Conservation (phyloP, 2,888 invertebrate genomes). For the Tholera decimalis region DNA sequence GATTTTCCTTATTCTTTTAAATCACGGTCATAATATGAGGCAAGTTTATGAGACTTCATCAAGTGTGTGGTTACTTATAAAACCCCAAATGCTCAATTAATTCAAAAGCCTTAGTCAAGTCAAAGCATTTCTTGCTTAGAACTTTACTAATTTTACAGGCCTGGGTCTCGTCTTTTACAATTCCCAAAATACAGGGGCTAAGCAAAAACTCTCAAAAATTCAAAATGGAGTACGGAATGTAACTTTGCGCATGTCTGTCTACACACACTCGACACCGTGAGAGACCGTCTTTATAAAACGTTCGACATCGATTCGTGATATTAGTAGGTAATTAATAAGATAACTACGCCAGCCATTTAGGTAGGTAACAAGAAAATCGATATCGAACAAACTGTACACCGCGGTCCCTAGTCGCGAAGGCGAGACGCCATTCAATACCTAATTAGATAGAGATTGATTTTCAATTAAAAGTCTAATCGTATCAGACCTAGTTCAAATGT, state of each 20-base stretch:
- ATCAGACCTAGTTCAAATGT: neutral
- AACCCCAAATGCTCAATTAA: neutral
- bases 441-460: neutral
- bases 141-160: neutral
- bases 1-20: slow-evolving; percentile 29
- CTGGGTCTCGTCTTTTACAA: neutral
- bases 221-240: neutral
- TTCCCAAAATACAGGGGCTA: neutral
- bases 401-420: neutral
- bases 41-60: neutral
- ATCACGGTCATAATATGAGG: neutral
- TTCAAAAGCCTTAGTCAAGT: slow-evolving; percentile 17
- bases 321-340: slow-evolving; percentile 9
- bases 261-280: slow-evolving; percentile 1
- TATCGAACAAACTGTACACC: neutral
- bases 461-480: neutral
- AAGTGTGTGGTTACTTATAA: neutral
- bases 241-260: slow-evolving; percentile 31
- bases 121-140: neutral
- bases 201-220: neutral
- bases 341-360: neutral
- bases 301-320: slow-evolving; percentile 30
- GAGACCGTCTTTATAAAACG: neutral
- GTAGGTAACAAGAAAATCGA: slow-evolving; percentile 26
- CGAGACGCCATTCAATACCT: slow-evolving; percentile 4